Evolutionary conservation across 2,113 vertebrate species (phyloP).

Genomic region (Bufo gargarizans): DNA sequence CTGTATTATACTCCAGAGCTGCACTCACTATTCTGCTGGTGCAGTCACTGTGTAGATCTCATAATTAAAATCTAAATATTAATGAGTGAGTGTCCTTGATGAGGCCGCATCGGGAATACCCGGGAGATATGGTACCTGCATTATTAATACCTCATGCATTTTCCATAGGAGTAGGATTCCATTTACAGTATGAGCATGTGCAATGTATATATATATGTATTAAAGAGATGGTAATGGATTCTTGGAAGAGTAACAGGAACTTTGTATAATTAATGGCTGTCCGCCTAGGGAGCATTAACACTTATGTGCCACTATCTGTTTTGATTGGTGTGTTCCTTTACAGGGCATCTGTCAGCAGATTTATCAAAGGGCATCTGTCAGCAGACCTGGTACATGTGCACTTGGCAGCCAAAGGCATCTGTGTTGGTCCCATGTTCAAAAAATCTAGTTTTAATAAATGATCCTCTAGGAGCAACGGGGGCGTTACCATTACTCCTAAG

Average conservation of each 20-base stretch:
- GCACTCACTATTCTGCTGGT: too few species aligned
- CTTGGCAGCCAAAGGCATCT: too few species aligned
- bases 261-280: background rate
- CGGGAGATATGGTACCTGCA: background rate
- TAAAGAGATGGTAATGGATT: conserved; percentile 4
- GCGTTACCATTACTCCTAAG: too few species aligned
- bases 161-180: background rate
- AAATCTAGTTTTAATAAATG: too few species aligned
- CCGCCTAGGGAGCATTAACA: background rate
- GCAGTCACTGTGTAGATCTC: too few species aligned
- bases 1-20: too few species aligned
- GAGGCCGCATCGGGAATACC: background rate
- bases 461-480: too few species aligned
- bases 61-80: background rate
- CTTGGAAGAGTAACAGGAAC: conserved; percentile 1
- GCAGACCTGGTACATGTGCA: too few species aligned
- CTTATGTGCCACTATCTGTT: background rate
- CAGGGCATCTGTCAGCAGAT: too few species aligned
- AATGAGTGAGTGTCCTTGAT: background rate
- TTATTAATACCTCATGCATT: conserved; percentile 29
- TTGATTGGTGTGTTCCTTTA: too few species aligned
- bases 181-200: background rate
- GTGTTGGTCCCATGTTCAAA: too few species aligned
- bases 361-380: too few species aligned
- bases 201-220: background rate